Conservation (phyloP, 2,797 vertebrate species). For the Chloroceryle amazona region DNA sequence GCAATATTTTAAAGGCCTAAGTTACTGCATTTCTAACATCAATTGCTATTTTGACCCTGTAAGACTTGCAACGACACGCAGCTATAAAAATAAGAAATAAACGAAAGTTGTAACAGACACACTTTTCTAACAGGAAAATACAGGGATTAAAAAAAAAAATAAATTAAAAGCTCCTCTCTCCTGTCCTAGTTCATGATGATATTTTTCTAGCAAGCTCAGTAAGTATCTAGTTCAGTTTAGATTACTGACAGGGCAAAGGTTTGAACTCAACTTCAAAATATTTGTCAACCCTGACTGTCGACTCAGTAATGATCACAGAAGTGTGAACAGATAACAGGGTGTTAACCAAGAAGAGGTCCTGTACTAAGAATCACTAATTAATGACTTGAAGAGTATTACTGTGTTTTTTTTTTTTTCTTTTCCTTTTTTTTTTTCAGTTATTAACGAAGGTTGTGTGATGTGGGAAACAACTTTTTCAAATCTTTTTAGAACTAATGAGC, state of each 20-base stretch:
- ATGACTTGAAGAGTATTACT: conserved; percentile 46
- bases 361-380: conserved; percentile 40
- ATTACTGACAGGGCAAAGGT: conserved; percentile 32
- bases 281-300: conserved; percentile 3
- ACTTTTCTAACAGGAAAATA: not conserved
- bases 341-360: conserved; percentile 22
- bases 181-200: not conserved
- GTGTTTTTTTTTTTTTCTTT: not conserved
- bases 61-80: not conserved
- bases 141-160: not conserved
- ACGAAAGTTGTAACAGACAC: not conserved
- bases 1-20: not conserved
- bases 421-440: conserved; percentile 5
- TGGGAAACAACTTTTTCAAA: conserved; percentile 69
- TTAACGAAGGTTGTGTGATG: conserved; percentile 59
- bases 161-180: not conserved
- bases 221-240: conserved; percentile 18
- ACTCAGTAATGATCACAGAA: not conserved
- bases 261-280: conserved; percentile 57
- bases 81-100: not conserved
- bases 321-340: not conserved
- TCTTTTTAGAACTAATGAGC: conserved; percentile 74
- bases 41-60: not conserved
- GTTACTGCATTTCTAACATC: not conserved
- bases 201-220: not conserved